Conservation (phyloP, 2,113 vertebrate genomes). For the Hippocampus comes region DNA sequence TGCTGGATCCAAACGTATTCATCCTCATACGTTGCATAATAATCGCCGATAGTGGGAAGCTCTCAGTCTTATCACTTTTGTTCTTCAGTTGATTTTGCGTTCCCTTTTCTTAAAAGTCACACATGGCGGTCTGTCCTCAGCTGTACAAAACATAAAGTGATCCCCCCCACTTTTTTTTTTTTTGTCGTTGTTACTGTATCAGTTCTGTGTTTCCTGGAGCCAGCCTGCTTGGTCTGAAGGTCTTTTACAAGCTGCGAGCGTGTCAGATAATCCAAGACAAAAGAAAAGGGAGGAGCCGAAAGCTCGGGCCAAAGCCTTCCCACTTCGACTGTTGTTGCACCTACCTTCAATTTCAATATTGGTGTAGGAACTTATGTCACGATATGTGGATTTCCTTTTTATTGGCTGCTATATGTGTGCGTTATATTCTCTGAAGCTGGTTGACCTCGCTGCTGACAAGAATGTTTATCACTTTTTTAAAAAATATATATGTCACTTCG, state of each 20-base stretch:
- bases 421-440: not conserved
- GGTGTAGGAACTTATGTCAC: not conserved
- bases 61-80: not conserved
- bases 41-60: not conserved
- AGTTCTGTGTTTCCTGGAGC: not conserved
- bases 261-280: slow-evolving; percentile 19
- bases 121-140: slow-evolving; percentile 9
- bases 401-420: not conserved
- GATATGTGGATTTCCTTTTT: not conserved
- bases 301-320: slow-evolving; percentile 40
- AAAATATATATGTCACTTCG: not conserved
- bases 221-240: not conserved
- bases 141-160: slow-evolving; percentile 6
- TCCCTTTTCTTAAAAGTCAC: not conserved
- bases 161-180: not conserved
- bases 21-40: not conserved
- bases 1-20: not conserved
- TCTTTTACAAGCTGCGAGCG: slow-evolving; percentile 18
- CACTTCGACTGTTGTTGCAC: slow-evolving; percentile 4
- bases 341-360: slow-evolving; percentile 8
- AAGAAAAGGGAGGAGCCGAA: slow-evolving; percentile 45
- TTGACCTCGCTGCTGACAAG: not conserved
- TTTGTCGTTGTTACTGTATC: slow-evolving; percentile 9
- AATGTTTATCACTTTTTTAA: not conserved
- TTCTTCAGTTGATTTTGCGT: not conserved